phyloP scores from a whole-genome alignment of 2,888 invertebrate genomes.

The Ochropleura plecta region DNA sequence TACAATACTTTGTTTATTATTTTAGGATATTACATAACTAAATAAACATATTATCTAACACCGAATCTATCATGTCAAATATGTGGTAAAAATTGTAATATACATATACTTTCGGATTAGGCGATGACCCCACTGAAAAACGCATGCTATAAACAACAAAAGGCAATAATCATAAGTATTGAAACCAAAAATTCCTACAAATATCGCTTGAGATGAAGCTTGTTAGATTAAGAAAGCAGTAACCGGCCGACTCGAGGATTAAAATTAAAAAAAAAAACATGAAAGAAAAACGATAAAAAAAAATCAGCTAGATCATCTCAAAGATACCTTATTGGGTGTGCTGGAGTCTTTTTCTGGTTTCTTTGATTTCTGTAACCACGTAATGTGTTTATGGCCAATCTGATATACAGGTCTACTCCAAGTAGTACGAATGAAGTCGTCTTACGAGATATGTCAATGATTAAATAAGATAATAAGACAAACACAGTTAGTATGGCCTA shows the following conservation, averaged over 20 bases:
- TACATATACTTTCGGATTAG: constrained; percentile 62
- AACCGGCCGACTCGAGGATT: constrained; percentile 63
- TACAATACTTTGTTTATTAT: constrained; percentile 33
- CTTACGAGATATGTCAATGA: constrained; percentile 34
- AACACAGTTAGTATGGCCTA: constrained; percentile 58
- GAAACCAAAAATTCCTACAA: constrained; percentile 73
- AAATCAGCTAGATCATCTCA: constrained; percentile 74
- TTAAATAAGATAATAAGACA: constrained; percentile 43
- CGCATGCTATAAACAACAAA: constrained; percentile 72
- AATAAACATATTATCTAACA: constrained; percentile 8
- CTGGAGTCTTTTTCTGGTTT: constrained; percentile 93
- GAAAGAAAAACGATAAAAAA: constrained; percentile 64
- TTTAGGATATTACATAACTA: constrained; percentile 23
- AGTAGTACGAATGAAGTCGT: constrained; percentile 40
- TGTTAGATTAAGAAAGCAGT: constrained; percentile 74
- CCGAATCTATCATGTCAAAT: constrained; percentile 17
- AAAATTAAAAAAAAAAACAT: constrained; percentile 66
- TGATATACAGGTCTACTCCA: constrained; percentile 52
- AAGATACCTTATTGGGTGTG: constrained; percentile 93
- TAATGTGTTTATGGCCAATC: constrained; percentile 75
- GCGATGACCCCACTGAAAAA: constrained; percentile 76
- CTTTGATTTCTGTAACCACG: constrained; percentile 94
- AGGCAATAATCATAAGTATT: constrained; percentile 67
- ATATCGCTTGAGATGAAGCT: constrained; percentile 75
- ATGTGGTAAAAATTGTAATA: not conserved